Percentiles rank a stretch among this genome's conserved stretches.
Conservation (phyloP, 2,797 vertebrate species). For the Harpagifer antarcticus region DNA sequence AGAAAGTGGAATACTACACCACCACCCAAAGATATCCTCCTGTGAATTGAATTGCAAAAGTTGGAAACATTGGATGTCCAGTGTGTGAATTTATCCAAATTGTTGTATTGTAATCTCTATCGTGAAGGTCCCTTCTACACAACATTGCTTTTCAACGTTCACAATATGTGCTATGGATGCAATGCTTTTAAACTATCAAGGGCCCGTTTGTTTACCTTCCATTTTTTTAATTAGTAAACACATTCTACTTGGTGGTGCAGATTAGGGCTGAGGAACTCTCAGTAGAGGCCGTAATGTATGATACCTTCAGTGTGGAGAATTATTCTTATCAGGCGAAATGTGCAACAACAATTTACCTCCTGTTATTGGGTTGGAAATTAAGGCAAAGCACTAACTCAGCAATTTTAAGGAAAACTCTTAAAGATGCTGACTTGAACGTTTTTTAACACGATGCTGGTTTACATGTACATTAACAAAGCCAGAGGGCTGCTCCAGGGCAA, state of each 20-base stretch:
- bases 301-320: conserved; percentile 42
- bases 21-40: accelerated
- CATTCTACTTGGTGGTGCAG: conserved; percentile 14
- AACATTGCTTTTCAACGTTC: conserved; percentile 10
- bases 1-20: conserved; percentile 13
- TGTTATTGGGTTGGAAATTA: conserved; percentile 66
- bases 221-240: conserved; percentile 6
- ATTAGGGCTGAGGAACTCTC: conserved; percentile 38
- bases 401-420: conserved; percentile 64
- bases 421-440: conserved; percentile 72
- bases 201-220: conserved; percentile 12
- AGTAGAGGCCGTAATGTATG: conserved; percentile 23
- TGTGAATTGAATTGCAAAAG: not conserved
- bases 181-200: not conserved
- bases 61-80: not conserved
- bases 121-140: not conserved
- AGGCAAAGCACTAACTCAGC: conserved; percentile 56
- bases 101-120: conserved; percentile 11
- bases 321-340: conserved; percentile 53
- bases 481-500: conserved; percentile 62
- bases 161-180: conserved; percentile 5
- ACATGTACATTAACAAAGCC: conserved; percentile 56
- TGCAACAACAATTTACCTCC: conserved; percentile 65
- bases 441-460: conserved; percentile 58
- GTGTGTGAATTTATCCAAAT: not conserved